These are phyloP conservation scores for Xylocopa sonorina DNA, from an alignment of 1,140 invertebrate species.

Conservation along the genomic window DNA sequence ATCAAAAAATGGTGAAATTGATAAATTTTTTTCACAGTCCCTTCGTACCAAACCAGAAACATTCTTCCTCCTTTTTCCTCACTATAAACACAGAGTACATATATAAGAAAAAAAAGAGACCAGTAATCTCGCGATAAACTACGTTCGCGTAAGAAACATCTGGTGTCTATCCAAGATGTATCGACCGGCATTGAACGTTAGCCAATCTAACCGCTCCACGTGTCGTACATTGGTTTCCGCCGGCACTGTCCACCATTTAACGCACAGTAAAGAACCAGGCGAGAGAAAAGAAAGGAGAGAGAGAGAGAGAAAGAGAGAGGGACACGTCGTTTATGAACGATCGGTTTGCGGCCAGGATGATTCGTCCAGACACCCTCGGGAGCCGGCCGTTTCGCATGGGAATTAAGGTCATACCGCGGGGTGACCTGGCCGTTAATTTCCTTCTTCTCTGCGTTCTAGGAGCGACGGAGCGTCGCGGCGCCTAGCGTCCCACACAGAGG, in stretches of 20 bases:
- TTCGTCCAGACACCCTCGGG: not conserved
- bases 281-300: too few relatives aligned
- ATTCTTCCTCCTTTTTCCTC: too few relatives aligned
- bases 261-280: too few relatives aligned
- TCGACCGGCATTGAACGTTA: not conserved
- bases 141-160: not conserved
- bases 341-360: not conserved
- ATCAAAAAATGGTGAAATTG: too few relatives aligned
- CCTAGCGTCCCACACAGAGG: constrained; percentile 11
- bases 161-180: not conserved
- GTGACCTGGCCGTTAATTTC: constrained; percentile 32
- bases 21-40: too few relatives aligned
- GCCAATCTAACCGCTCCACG: not conserved
- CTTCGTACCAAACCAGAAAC: too few relatives aligned
- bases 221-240: not conserved
- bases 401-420: constrained; percentile 32
- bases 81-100: not conserved
- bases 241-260: not conserved
- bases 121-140: not conserved
- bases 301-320: not conserved
- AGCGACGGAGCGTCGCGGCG: constrained; percentile 24
- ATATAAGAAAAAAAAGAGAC: not conserved
- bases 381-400: not conserved
- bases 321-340: not conserved
- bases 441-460: constrained; percentile 6